Evolutionary conservation across 35 echinoderm and acorn worm genomes (phyloP), one percentile per base, ranked within the genome.

Genomic region (Heliocidaris erythrogramma): DNA sequence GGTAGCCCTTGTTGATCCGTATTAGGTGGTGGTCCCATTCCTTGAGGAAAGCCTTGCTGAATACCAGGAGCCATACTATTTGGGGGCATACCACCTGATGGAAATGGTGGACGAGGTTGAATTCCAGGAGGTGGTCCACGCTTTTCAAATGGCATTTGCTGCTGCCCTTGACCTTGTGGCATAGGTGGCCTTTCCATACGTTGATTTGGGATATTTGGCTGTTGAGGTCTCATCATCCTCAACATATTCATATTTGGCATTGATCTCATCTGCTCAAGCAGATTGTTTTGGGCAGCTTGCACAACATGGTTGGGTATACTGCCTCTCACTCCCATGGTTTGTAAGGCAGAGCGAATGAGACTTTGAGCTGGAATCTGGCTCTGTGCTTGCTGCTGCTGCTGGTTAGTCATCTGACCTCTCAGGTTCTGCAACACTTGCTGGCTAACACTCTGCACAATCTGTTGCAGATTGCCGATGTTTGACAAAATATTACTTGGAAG

Each of bases 401-500:
- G 17, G 8, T 92, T 92, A 11, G 48, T 24, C 49, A 92, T 48
- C 18, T n/a, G 35, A 42, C 3, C 3, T 42, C 35, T 42, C 35
- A 42, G 35, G 3, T 42, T 42, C 35, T 42, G 35, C 35, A 42
- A 3, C 35, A 42, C 35, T 42, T 52, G 47, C 29, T 92, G 48
- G 17, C 91, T 92, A 18, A 92, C 48, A 92, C 6, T 92, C n/a
- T 92, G 91, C 50, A 92, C 91, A 92, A 92, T 52, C 48, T 49
- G 48, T 42, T 92, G 91, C n/a, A 92, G 30, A 59, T 92, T 92
- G 48, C 91, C 91, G 6, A 92, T 52, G 30, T 92, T 92, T 49
- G 91, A 59, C 50, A 92, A 49, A 30, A 92, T 30, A 5, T 59
- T 32, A 17, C 31, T 16, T 30, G 91, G 91, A 32, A 92, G 29